Percentiles rank a stretch among this genome's conserved stretches.
Conservation (phyloP, 2,888 invertebrate species). For the Leptinotarsa peninsularis region DNA sequence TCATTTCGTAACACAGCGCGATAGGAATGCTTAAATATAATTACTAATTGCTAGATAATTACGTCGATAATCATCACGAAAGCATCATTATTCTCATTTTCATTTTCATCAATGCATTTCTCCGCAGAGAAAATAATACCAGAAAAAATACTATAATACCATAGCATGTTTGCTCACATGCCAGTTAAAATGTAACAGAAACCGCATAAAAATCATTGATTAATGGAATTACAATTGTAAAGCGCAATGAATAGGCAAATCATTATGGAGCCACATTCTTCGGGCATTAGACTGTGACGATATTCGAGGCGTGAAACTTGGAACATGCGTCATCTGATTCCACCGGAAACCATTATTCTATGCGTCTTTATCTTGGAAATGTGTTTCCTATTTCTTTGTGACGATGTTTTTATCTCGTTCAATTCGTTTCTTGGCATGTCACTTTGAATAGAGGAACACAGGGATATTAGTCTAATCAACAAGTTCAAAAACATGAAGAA, state of each 20-base stretch:
- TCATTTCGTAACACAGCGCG: constrained; percentile 16
- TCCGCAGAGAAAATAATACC: constrained; percentile 8
- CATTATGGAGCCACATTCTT: constrained; percentile 58
- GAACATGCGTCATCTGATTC: constrained; percentile 43
- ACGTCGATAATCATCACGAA: constrained; percentile 17
- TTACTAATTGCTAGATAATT: constrained; percentile 22
- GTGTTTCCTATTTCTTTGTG: neutral
- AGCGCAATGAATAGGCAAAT: constrained; percentile 51
- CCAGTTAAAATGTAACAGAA: constrained; percentile 30
- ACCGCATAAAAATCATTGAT: constrained; percentile 43
- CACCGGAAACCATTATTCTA: constrained; percentile 32
- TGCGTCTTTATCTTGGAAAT: constrained; percentile 35
- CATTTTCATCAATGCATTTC: constrained; percentile 23
- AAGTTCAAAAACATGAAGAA: too few species aligned
- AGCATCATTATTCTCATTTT: constrained; percentile 24
- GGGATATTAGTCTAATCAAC: too few species aligned
- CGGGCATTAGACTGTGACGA: constrained; percentile 60
- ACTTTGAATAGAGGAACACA: too few species aligned
- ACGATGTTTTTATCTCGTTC: neutral
- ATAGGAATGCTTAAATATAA: constrained; percentile 2
- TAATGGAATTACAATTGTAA: constrained; percentile 53
- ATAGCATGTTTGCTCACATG: constrained; percentile 26
- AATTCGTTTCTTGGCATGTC: neutral
- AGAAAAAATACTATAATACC: constrained; percentile 13
- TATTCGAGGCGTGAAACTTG: constrained; percentile 55